Evolutionary conservation across 2,113 vertebrate species (phyloP).

Genomic region (Varanus salvator): DNA sequence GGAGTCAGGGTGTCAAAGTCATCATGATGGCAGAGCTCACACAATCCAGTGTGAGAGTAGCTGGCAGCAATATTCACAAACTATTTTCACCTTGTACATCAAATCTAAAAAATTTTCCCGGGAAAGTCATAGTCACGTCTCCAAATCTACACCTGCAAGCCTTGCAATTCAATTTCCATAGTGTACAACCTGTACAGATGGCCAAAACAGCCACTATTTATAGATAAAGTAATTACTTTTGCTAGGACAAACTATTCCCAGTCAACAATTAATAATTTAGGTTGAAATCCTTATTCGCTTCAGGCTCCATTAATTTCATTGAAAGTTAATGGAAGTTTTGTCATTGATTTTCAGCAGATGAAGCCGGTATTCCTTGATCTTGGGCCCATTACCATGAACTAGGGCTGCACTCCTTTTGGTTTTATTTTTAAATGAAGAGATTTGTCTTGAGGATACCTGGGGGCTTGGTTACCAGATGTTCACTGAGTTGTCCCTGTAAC

Average conservation of each 20-base stretch:
- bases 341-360: not conserved
- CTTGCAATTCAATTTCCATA: not conserved
- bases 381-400: not conserved
- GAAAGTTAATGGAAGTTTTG: slow-evolving; percentile 5
- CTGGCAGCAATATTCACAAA: not conserved
- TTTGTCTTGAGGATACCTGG: not conserved
- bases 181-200: not conserved
- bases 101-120: not conserved
- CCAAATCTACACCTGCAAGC: not conserved
- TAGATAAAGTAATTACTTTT: not conserved
- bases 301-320: not conserved
- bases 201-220: not conserved
- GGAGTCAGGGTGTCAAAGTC: not conserved
- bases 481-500: not conserved
- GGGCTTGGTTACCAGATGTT: not conserved
- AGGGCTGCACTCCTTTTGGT: not conserved
- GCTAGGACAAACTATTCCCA: not conserved
- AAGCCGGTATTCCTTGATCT: not conserved
- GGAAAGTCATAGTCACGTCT: fast-evolving
- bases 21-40: not conserved
- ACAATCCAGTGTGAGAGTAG: not conserved
- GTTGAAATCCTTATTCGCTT: not conserved
- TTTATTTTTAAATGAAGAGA: not conserved
- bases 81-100: slow-evolving; percentile 23
- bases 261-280: slow-evolving; percentile 14